phyloP scores from a whole-genome alignment of 2,888 invertebrate genomes.

The Augochlorella aurata region DNA sequence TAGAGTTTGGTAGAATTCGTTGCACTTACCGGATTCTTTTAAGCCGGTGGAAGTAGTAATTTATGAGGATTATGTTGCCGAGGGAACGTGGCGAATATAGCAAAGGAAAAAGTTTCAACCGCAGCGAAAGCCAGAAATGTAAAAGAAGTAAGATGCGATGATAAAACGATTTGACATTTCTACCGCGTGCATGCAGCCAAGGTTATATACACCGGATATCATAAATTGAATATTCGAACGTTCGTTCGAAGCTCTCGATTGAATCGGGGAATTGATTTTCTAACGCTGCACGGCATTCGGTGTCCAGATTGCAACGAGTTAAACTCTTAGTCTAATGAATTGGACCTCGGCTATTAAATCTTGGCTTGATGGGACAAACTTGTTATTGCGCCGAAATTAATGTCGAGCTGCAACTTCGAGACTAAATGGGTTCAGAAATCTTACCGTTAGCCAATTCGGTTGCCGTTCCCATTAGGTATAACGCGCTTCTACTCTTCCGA shows the following conservation, averaged over 20 bases:
- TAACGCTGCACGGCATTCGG: conserved; percentile 14
- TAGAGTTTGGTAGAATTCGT: not conserved
- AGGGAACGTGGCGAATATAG: not conserved
- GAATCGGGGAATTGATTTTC: conserved; percentile 42
- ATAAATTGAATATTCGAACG: conserved; percentile 10
- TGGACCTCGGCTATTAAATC: conserved; percentile 25
- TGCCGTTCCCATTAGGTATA: not conserved
- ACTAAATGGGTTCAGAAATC: conserved; percentile 2
- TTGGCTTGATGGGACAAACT: conserved; percentile 8
- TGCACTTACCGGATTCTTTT: not conserved
- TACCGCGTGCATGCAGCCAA: not conserved
- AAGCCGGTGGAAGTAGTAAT: not conserved
- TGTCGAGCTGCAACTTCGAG: conserved; percentile 8
- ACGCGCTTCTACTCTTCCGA: not conserved
- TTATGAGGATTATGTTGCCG: not conserved
- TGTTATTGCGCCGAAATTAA: conserved; percentile 32
- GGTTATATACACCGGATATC: not conserved
- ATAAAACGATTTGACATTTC: not conserved
- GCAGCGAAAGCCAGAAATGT: not conserved
- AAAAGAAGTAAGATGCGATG: not conserved
- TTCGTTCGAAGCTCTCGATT: conserved; percentile 16
- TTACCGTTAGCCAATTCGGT: not conserved
- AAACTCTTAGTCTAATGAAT: conserved; percentile 41
- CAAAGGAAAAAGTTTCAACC: not conserved
- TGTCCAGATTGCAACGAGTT: conserved; percentile 14